phyloP scores from a whole-genome alignment of 2,113 vertebrate species.

The Oreotrochilus melanogaster region DNA sequence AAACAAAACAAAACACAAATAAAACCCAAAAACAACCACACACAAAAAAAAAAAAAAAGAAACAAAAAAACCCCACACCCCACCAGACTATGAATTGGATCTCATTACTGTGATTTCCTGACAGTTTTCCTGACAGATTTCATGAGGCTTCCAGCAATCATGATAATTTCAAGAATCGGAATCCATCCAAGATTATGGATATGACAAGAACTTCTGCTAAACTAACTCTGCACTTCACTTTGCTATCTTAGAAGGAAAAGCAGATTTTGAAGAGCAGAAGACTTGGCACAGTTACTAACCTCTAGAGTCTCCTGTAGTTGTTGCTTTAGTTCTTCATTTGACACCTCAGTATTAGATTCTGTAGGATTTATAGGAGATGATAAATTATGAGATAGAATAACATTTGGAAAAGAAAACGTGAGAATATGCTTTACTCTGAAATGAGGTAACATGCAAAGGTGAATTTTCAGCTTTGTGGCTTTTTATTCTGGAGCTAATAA shows the following conservation, averaged over 20 bases:
- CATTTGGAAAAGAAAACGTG: not conserved
- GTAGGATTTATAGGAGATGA: not conserved
- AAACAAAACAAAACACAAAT: no score
- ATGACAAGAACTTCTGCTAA: not conserved
- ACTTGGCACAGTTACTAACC: conserved; percentile 72
- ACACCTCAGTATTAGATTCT: conserved; percentile 77
- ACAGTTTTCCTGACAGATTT: not conserved
- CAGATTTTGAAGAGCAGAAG: not conserved
- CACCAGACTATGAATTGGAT: not conserved
- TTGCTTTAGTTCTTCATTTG: conserved; percentile 80
- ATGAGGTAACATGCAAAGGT: not conserved
- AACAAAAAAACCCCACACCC: no score
- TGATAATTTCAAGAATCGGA: not conserved
- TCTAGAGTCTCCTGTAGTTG: conserved; percentile 81
- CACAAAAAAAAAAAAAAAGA: no score
- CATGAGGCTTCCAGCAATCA: not conserved
- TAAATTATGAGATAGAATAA: not conserved
- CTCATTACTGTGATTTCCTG: not conserved
- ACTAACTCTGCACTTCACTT: not conserved
- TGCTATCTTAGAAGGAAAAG: not conserved
- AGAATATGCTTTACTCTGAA: not conserved
- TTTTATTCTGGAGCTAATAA: not conserved
- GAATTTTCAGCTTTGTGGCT: not conserved
- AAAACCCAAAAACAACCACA: no score
- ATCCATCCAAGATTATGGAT: not conserved